These are phyloP conservation scores for Trichonephila clavipes DNA, from an alignment of 1,140 invertebrate genomes.

Conservation along the genomic window DNA sequence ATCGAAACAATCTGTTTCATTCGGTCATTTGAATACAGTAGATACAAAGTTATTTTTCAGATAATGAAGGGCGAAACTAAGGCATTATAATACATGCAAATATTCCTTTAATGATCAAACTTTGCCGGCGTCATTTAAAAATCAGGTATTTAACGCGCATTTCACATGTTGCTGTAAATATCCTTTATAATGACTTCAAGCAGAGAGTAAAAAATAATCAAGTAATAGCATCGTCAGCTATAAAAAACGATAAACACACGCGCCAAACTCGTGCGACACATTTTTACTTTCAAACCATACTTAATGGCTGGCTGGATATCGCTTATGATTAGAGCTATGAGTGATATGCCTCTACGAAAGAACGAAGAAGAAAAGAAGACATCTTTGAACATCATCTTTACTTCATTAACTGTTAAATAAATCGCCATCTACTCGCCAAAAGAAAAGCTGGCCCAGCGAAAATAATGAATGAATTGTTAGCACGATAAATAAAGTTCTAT, in stretches of 20 bases:
- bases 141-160: not conserved
- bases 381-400: slow-evolving; percentile 51
- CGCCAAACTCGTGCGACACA: not conserved
- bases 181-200: slow-evolving; percentile 20
- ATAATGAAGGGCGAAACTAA: not conserved
- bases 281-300: slow-evolving; percentile 25
- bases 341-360: slow-evolving; percentile 3
- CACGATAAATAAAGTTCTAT: slow-evolving; percentile 69
- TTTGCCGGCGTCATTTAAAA: not conserved
- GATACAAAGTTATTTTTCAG: not conserved
- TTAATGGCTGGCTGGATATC: slow-evolving; percentile 44
- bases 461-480: slow-evolving; percentile 69
- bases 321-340: slow-evolving; percentile 52
- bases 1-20: too few relatives aligned
- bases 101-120: not conserved
- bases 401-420: slow-evolving; percentile 71
- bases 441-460: slow-evolving; percentile 33
- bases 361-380: not conserved
- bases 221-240: not conserved
- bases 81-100: not conserved
- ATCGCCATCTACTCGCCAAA: slow-evolving; percentile 38
- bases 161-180: slow-evolving; percentile 18
- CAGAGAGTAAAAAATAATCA: not conserved
- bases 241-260: slow-evolving; percentile 10
- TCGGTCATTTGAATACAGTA: too few relatives aligned